Evolutionary conservation across 2,888 invertebrate species (phyloP).

Genomic region (Andricus curvator): DNA sequence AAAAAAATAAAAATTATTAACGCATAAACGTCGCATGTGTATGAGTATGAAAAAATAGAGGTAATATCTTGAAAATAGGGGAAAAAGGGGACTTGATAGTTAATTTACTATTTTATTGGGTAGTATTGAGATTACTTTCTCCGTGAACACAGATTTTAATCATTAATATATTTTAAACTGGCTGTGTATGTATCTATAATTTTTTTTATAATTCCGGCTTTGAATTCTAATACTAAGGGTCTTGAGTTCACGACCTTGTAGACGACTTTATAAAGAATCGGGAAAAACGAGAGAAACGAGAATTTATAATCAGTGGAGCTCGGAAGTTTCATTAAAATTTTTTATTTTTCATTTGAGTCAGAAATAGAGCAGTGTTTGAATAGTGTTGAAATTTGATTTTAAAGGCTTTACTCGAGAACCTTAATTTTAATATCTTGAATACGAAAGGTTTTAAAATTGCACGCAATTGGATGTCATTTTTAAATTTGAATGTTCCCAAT

Average conservation of each 20-base stretch:
- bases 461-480: too few relatives aligned
- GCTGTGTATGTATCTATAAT: constrained; percentile 11
- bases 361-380: too few relatives aligned
- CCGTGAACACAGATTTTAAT: constrained; percentile 14
- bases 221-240: neutral
- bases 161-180: neutral
- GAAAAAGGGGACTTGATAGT: neutral
- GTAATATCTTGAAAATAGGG: too few relatives aligned
- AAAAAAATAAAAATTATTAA: too few relatives aligned
- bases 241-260: neutral
- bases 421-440: too few relatives aligned
- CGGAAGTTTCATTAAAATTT: neutral
- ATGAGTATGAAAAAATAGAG: too few relatives aligned
- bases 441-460: too few relatives aligned
- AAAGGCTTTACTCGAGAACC: neutral
- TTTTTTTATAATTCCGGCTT: constrained; percentile 1
- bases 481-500: too few relatives aligned
- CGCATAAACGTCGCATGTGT: too few relatives aligned
- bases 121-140: neutral
- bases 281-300: neutral
- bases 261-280: neutral
- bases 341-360: neutral
- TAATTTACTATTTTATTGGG: neutral
- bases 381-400: neutral
- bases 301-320: neutral